These are phyloP conservation scores for Ardeotis arabs DNA, from an alignment of 2,113 vertebrate species.

Conservation along the genomic window DNA sequence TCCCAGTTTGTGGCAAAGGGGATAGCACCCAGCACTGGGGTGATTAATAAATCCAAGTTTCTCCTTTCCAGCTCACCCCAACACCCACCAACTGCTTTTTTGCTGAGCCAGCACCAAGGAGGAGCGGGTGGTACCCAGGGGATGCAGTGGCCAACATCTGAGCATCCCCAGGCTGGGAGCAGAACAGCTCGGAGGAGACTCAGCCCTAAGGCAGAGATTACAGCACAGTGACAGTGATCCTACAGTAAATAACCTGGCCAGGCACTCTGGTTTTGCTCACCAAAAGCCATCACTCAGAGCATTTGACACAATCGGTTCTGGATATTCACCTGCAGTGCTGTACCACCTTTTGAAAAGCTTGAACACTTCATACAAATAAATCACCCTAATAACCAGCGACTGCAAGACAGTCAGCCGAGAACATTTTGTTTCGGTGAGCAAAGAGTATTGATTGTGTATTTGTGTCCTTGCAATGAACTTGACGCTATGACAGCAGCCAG, in stretches of 20 bases:
- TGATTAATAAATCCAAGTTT: not conserved
- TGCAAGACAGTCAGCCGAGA: not conserved
- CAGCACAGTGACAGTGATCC: not conserved
- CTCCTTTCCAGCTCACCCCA: not conserved
- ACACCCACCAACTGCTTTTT: not conserved
- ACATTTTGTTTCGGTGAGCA: conserved; percentile 44
- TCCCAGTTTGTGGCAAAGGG: not conserved
- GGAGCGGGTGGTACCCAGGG: not conserved
- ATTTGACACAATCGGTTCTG: fast-evolving
- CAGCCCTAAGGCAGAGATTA: not conserved
- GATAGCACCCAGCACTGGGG: not conserved
- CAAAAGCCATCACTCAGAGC: not conserved
- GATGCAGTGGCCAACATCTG: fast-evolving
- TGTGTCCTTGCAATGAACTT: conserved; percentile 23
- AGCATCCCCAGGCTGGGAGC: not conserved
- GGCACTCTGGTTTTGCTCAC: not conserved
- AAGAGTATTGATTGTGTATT: not conserved
- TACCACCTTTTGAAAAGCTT: not conserved
- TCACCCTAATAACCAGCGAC: not conserved
- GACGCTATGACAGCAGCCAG: not conserved
- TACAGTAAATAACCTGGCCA: not conserved
- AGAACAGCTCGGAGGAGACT: not conserved
- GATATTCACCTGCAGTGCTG: not conserved
- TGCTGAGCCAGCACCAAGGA: not conserved
- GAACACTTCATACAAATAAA: not conserved